Evolutionary conservation across 2,113 vertebrate genomes (phyloP).

Genomic region (Synodontis membranacea): DNA sequence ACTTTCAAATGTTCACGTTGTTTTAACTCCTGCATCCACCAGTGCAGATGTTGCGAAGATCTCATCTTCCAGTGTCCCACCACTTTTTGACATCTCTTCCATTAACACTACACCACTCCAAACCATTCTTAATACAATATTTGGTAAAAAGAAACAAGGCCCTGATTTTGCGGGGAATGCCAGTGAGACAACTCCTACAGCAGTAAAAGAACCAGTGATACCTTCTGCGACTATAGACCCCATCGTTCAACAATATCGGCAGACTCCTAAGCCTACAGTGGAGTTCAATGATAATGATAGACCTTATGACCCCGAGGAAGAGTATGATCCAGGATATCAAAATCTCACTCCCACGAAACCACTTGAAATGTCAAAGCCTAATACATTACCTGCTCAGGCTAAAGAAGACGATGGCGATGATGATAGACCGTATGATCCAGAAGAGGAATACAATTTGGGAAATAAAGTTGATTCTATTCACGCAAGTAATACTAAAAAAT

Average conservation of each 20-base stretch:
- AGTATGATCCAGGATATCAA: conserved; percentile 74
- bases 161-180: conserved; percentile 44
- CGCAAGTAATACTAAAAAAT: conserved; percentile 58
- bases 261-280: conserved; percentile 77
- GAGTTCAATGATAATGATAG: conserved; percentile 78
- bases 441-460: conserved; percentile 89
- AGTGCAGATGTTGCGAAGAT: conserved; percentile 55
- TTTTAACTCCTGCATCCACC: conserved; percentile 62
- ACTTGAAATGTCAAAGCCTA: conserved; percentile 44
- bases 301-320: conserved; percentile 84
- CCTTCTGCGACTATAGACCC: conserved; percentile 77
- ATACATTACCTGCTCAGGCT: conserved; percentile 53
- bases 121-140: conserved; percentile 87
- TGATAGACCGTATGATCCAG: conserved; percentile 92
- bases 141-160: conserved; percentile 77
- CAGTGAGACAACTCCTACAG: conserved; percentile 12
- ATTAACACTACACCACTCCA: conserved; percentile 75
- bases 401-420: conserved; percentile 72
- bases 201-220: conserved; percentile 46
- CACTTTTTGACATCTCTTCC: neutral
- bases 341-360: conserved; percentile 42
- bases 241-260: conserved; percentile 91
- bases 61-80: conserved; percentile 40
- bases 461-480: conserved; percentile 64
- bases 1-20: conserved; percentile 55